Percentiles rank a stretch among this genome's conserved stretches.
Evolutionary conservation across 2,797 vertebrate genomes (phyloP).

Genomic region (Nasua narica): DNA sequence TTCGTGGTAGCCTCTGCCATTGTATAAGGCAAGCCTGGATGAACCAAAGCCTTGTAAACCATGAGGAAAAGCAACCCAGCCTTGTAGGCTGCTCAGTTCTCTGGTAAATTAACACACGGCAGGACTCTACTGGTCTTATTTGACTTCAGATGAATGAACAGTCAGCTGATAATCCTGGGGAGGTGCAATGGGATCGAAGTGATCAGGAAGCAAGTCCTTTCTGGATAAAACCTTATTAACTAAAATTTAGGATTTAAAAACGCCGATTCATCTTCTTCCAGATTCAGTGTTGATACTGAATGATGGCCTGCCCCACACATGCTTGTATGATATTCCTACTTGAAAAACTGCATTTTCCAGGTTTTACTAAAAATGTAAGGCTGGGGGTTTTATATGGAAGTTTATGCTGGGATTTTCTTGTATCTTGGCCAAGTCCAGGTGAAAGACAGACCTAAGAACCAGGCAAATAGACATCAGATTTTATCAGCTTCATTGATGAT

Average conservation of each 20-base stretch:
- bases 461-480: not conserved
- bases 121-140: not conserved
- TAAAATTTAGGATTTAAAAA: not conserved
- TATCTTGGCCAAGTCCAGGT: not conserved
- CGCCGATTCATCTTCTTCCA: not conserved
- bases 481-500: not conserved
- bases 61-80: not conserved
- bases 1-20: not conserved
- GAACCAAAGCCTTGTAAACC: not conserved
- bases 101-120: not conserved
- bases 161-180: not conserved
- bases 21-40: not conserved
- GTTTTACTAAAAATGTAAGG: not conserved
- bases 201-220: not conserved
- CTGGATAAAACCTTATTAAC: not conserved
- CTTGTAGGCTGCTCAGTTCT: not conserved
- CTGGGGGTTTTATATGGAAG: not conserved
- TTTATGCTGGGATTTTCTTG: not conserved
- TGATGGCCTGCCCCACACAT: too few species aligned
- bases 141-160: not conserved
- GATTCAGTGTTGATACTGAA: too few species aligned
- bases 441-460: not conserved
- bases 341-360: not conserved
- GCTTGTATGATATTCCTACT: too few species aligned
- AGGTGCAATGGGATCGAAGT: not conserved